A percentile compares a stretch with the other conserved stretches of the same genome.
phyloP scores from a whole-genome alignment of 1,140 invertebrate genomes.

The Rhyacophila brunnea region DNA sequence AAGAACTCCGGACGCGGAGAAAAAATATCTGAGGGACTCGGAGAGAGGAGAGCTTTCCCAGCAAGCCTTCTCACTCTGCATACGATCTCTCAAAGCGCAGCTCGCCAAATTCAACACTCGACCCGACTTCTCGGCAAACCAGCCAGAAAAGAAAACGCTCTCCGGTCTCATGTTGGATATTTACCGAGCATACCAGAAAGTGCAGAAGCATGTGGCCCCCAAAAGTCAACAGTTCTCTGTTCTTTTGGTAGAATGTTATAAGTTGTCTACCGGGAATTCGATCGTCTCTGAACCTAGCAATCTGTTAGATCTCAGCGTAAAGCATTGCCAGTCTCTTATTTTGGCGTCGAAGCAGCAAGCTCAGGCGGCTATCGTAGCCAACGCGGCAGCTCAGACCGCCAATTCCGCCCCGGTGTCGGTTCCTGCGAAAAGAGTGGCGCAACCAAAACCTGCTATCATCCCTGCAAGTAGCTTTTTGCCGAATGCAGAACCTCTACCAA shows the following conservation, averaged over 20 bases:
- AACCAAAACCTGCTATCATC: slow-evolving; percentile 17
- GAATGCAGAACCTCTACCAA: slow-evolving; percentile 5
- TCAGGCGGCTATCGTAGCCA: neutral
- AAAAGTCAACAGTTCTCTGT: slow-evolving; percentile 58
- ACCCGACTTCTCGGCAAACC: slow-evolving; percentile 45
- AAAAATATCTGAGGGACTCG: slow-evolving; percentile 79
- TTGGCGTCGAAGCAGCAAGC: slow-evolving; percentile 44
- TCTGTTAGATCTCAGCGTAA: slow-evolving; percentile 48
- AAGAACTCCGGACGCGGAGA: slow-evolving; percentile 78
- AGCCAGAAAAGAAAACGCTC: slow-evolving; percentile 46
- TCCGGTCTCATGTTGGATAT: slow-evolving; percentile 61
- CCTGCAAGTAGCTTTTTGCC: slow-evolving; percentile 24
- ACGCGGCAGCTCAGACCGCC: neutral
- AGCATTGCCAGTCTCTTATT: slow-evolving; percentile 45
- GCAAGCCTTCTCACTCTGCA: slow-evolving; percentile 69
- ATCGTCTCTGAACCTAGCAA: slow-evolving; percentile 43
- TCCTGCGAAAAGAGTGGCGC: neutral
- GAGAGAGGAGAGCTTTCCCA: slow-evolving; percentile 75
- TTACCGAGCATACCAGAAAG: slow-evolving; percentile 60
- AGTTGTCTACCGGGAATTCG: slow-evolving; percentile 43
- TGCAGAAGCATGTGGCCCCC: slow-evolving; percentile 59
- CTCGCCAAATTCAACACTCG: slow-evolving; percentile 49
- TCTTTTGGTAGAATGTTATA: slow-evolving; percentile 62
- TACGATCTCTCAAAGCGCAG: slow-evolving; percentile 59
- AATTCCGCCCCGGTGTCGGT: neutral